Base-by-base conservation (phyloP, 2,797 vertebrate genomes). In the Manis pentadactyla region DNA sequence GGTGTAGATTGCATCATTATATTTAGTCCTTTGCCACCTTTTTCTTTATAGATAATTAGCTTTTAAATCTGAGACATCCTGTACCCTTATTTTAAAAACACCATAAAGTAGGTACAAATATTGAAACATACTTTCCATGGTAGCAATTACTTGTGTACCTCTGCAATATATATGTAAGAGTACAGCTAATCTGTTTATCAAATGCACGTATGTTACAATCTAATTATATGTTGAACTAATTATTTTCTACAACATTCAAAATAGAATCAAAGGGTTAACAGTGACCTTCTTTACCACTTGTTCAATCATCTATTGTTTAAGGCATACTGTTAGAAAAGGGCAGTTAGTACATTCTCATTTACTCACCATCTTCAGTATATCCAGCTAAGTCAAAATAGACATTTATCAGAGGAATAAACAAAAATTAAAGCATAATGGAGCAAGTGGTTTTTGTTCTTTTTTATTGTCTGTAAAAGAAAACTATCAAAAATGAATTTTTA, bases 381-480 rank as follows among this genome's bases (percentile, higher is more conserved):
- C 96, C 83, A 96, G 37, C 95, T 97, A 98, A 96, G 98, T 98
- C 95, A 98, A 98, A 95, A 69, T 59, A 90, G 83, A 97, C 94
- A 97, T 97, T 98, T 98, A 97, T 9, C 96, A 98, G 97, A 97
- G 94, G 95, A 98, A 97, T 98, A 98, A 98, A 97, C 93, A 97
- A 97, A 98, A 98, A 98, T 98, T 98, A 98, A 98, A 98, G 93
- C 66, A 83, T 97, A 98, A 93, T 96, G 97, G 95, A 87, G 91
- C 34, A 96, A 93, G 49, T 3, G 10, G 27, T 21, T 85, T 89
- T 90, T 92, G 11, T 34, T 17, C 17, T 29, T 23, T 37, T n/a
- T 46, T 91, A 34, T 51, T 88, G 51, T 83, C 88, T 91, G 51
- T 93, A 96, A 84, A 95, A 97, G 93, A 97, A 97, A 97, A 96